Evolutionary conservation across 2,888 invertebrate genomes (phyloP).

Genomic region (Lycaena phlaeas): DNA sequence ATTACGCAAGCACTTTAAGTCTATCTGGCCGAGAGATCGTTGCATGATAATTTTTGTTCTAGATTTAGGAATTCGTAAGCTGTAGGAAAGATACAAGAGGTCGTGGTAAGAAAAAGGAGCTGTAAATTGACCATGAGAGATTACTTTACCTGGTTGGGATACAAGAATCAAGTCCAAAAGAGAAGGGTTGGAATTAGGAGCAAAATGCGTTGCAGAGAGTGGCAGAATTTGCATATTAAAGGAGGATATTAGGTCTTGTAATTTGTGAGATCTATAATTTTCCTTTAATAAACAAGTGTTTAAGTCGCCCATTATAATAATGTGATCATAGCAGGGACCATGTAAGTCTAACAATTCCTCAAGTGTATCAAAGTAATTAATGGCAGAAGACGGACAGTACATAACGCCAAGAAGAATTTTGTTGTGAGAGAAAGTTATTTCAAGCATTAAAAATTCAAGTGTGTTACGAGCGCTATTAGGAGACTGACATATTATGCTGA

Average conservation of each 20-base stretch:
- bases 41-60: slow-evolving; percentile 3
- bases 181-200: slow-evolving; percentile 6
- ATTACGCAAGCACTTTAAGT: neutral
- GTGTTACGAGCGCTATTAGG: neutral
- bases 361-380: slow-evolving; percentile 8
- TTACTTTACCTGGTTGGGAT: slow-evolving; percentile 3
- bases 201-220: slow-evolving; percentile 7
- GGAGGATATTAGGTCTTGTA: slow-evolving; percentile 9
- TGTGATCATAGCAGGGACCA: slow-evolving; percentile 2
- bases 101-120: slow-evolving; percentile 3
- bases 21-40: neutral
- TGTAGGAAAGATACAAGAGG: neutral
- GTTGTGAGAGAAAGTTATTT: neutral
- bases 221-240: slow-evolving; percentile 9
- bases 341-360: slow-evolving; percentile 5
- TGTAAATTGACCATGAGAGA: neutral
- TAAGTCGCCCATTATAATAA: no score
- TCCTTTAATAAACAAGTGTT: no score
- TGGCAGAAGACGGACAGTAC: slow-evolving; percentile 6
- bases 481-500: slow-evolving; percentile 9
- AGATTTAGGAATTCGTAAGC: neutral
- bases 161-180: slow-evolving; percentile 4
- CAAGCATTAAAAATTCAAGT: slow-evolving; percentile 12
- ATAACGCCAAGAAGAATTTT: slow-evolving; percentile 7
- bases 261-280: slow-evolving; percentile 2